phyloP scores from a whole-genome alignment of 2,113 vertebrate genomes.

The Rhegmatorhina hoffmannsi region DNA sequence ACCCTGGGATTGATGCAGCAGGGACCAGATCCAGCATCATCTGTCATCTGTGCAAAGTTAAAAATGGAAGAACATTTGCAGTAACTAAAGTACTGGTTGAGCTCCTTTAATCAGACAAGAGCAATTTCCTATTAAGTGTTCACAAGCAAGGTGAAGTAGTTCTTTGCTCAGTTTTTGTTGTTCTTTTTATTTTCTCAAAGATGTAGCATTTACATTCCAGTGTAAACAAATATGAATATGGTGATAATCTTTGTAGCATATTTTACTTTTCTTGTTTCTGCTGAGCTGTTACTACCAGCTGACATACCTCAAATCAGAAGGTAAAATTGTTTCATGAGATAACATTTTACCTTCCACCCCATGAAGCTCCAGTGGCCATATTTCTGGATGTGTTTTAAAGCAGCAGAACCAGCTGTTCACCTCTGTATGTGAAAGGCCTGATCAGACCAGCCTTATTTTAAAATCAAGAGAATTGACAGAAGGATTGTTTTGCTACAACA shows the following conservation, averaged over 20 bases:
- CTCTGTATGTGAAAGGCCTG: constrained; percentile 32
- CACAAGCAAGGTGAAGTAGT: background rate
- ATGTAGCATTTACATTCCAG: background rate
- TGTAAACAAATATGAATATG: background rate
- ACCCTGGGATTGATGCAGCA: background rate
- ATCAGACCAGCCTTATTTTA: constrained; percentile 25
- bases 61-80: background rate
- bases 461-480: constrained; percentile 32
- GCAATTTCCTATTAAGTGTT: background rate
- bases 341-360: background rate
- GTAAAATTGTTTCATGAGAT: constrained; percentile 28
- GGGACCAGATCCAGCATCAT: constrained; percentile 4
- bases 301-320: constrained; percentile 10
- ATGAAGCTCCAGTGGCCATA: background rate
- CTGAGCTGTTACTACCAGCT: background rate
- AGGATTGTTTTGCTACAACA: constrained; percentile 32
- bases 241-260: background rate
- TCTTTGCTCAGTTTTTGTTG: background rate
- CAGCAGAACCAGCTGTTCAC: constrained; percentile 14
- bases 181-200: background rate
- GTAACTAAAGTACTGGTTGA: background rate
- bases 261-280: background rate
- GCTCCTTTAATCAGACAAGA: background rate
- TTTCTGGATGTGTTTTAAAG: constrained; percentile 38
- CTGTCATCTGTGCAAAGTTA: background rate